Evolutionary conservation across 2,888 invertebrate species (phyloP).

Genomic region (Xestia xanthographa): DNA sequence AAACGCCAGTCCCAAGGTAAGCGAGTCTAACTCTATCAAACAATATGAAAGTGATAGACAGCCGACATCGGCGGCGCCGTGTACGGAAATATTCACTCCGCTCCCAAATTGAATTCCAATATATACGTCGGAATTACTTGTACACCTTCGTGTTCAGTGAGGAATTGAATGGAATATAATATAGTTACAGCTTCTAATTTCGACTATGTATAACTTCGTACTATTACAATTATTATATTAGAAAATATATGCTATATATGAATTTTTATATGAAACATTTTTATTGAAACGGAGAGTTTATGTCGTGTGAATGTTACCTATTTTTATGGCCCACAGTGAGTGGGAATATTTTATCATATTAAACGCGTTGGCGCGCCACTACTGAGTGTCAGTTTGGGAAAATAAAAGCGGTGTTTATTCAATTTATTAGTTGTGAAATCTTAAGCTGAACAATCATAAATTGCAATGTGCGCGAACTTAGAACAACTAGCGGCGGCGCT

Average conservation of each 20-base stretch:
- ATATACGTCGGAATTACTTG: constrained; percentile 67
- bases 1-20: constrained; percentile 54
- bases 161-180: constrained; percentile 72
- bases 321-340: constrained; percentile 58
- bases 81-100: constrained; percentile 69
- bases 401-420: constrained; percentile 66
- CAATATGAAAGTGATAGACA: constrained; percentile 71
- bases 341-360: constrained; percentile 69
- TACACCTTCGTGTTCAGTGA: constrained; percentile 64
- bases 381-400: constrained; percentile 49
- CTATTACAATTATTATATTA: constrained; percentile 60
- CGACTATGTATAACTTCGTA: constrained; percentile 26
- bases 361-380: constrained; percentile 58
- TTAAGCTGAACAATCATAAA: constrained; percentile 85
- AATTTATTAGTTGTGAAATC: constrained; percentile 81
- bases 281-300: constrained; percentile 62
- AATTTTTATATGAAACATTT: constrained; percentile 61
- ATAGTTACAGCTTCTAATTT: constrained; percentile 66
- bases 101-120: constrained; percentile 74
- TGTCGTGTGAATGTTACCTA: constrained; percentile 61
- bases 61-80: constrained; percentile 62
- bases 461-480: constrained; percentile 80
- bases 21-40: constrained; percentile 68
- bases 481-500: constrained; percentile 83
- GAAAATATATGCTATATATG: constrained; percentile 36